Percentiles rank a stretch among this genome's conserved stretches.
Conservation (phyloP, 2,888 invertebrate species). For the Coenonympha arcania region DNA sequence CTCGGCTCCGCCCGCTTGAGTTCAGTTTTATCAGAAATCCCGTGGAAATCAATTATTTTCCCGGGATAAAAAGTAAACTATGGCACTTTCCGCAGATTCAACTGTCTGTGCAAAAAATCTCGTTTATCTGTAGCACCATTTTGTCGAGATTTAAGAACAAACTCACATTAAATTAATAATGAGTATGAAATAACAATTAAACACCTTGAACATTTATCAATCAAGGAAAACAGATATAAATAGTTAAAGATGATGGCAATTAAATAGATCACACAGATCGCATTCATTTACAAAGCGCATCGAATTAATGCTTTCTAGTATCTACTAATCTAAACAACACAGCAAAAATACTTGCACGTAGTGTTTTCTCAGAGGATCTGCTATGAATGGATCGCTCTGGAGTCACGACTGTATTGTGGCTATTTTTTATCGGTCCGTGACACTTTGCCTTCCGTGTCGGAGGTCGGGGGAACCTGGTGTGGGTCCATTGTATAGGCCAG, state of each 20-base stretch:
- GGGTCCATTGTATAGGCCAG: constrained; percentile 42
- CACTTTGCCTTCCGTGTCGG: constrained; percentile 58
- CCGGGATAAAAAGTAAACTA: too few relatives aligned
- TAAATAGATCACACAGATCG: constrained; percentile 5
- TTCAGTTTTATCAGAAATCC: too few relatives aligned
- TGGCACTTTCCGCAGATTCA: too few relatives aligned
- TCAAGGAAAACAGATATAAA: neutral
- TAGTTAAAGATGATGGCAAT: neutral
- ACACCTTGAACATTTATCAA: too few relatives aligned
- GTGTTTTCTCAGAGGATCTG: constrained; percentile 49
- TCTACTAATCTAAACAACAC: constrained; percentile 16
- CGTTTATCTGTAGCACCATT: too few relatives aligned
- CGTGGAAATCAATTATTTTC: too few relatives aligned
- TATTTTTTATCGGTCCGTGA: constrained; percentile 53
- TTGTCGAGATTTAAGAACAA: too few relatives aligned
- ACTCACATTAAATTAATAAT: too few relatives aligned
- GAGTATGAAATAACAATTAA: too few relatives aligned
- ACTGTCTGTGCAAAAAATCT: too few relatives aligned
- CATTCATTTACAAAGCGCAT: constrained; percentile 30
- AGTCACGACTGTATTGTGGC: constrained; percentile 57
- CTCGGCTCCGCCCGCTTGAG: too few relatives aligned
- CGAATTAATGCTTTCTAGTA: constrained; percentile 27
- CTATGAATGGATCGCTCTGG: constrained; percentile 47
- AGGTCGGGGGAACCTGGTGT: constrained; percentile 43
- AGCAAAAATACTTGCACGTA: constrained; percentile 62